phyloP scores from a whole-genome alignment of 2,113 vertebrate species.

The Hippocampus abdominalis region DNA sequence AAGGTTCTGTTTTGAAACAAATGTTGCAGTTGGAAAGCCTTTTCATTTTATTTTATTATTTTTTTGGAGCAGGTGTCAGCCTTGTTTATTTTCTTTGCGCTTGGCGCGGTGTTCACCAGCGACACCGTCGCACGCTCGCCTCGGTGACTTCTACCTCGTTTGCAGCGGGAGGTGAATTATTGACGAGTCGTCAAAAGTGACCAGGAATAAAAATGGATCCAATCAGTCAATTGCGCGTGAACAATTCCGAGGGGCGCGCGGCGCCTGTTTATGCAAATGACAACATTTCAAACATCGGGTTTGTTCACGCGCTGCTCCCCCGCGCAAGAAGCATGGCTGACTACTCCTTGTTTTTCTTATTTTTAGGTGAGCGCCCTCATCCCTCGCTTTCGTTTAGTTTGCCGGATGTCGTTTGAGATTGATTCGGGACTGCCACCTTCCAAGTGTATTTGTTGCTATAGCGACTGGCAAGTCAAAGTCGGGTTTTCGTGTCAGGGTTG shows the following conservation, averaged over 20 bases:
- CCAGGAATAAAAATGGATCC: slow-evolving; percentile 71
- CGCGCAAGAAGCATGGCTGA: slow-evolving; percentile 20
- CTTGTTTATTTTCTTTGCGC: too few relatives aligned
- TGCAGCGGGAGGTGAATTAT: slow-evolving; percentile 58
- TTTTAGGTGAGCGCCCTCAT: slow-evolving; percentile 23
- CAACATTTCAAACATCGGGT: slow-evolving; percentile 53
- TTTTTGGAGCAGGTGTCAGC: too few relatives aligned
- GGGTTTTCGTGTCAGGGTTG: too few relatives aligned
- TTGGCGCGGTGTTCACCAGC: not conserved
- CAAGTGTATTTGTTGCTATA: not conserved
- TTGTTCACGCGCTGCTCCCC: slow-evolving; percentile 41
- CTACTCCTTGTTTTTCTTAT: not conserved
- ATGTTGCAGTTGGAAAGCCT: not conserved
- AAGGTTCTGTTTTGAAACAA: not conserved
- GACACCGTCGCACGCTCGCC: not conserved
- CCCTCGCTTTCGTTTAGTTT: slow-evolving; percentile 6
- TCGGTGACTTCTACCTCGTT: slow-evolving; percentile 20
- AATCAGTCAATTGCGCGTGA: slow-evolving; percentile 70
- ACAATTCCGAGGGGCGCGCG: slow-evolving; percentile 59
- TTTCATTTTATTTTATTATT: too few relatives aligned
- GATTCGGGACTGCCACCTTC: not conserved
- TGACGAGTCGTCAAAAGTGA: slow-evolving; percentile 65
- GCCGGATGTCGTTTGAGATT: slow-evolving; percentile 14
- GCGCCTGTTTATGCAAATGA: slow-evolving; percentile 68
- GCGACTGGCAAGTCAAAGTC: not conserved